Percentiles rank a stretch among this genome's conserved stretches.
These are phyloP conservation scores for Gryon sp. DNA, from an alignment of 1,140 invertebrate genomes.

Conservation along the genomic window DNA sequence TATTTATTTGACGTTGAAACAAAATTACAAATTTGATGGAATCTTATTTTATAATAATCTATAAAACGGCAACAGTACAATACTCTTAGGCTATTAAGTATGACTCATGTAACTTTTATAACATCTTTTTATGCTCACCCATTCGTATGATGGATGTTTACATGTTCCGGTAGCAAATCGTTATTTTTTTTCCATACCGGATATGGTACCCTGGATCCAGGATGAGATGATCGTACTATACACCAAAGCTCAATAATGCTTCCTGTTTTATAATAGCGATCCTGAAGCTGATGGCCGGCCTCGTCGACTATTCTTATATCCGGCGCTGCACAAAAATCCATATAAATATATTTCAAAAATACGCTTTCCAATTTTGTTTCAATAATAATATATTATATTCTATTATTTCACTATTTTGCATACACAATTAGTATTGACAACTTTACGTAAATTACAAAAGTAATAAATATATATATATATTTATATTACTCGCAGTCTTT, in stretches of 20 bases:
- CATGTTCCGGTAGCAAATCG: conserved; percentile 70
- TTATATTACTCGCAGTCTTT: too few species aligned
- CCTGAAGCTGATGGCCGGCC: conserved; percentile 73
- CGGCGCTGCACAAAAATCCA: conserved; percentile 69
- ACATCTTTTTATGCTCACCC: conserved; percentile 69
- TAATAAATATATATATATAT: too few species aligned
- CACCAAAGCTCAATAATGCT: conserved; percentile 76
- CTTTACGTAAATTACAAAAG: too few species aligned
- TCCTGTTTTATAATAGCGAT: conserved; percentile 78
- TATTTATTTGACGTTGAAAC: too few species aligned
- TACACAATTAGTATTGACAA: too few species aligned
- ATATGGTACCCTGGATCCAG: conserved; percentile 70
- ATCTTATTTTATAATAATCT: too few species aligned
- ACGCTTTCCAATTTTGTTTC: background rate
- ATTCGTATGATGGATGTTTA: conserved; percentile 74
- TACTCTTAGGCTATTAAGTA: conserved; percentile 38
- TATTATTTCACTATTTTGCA: too few species aligned
- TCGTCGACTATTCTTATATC: conserved; percentile 77
- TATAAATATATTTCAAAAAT: conserved; percentile 15
- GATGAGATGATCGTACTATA: conserved; percentile 69
- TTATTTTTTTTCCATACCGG: conserved; percentile 77
- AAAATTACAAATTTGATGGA: too few species aligned
- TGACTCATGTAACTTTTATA: conserved; percentile 21
- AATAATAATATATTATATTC: too few species aligned
- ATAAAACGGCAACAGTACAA: background rate